phyloP scores from a whole-genome alignment of 2,797 vertebrate species.

The Decapterus maruadsi region DNA sequence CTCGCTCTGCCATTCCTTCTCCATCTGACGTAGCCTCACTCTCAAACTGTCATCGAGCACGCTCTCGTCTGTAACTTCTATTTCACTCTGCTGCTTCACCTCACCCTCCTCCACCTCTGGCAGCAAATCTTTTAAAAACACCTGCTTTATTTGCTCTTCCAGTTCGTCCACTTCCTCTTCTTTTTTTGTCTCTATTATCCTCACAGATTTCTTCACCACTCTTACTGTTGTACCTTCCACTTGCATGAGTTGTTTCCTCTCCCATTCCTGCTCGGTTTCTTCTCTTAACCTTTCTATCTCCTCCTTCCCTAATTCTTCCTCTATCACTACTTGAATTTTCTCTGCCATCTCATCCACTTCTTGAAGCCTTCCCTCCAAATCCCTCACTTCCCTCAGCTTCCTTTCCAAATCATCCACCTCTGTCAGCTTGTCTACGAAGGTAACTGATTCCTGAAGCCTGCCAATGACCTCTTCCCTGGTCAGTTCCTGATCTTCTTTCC shows the following conservation, averaged over 20 bases:
- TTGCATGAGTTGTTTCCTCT: conserved; percentile 26
- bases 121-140: conserved; percentile 78
- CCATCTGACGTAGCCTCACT: conserved; percentile 51
- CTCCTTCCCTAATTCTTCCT: conserved; percentile 66
- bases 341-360: conserved; percentile 74
- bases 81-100: conserved; percentile 23
- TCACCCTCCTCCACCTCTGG: conserved; percentile 60
- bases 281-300: conserved; percentile 66
- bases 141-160: conserved; percentile 76
- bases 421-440: conserved; percentile 55
- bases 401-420: conserved; percentile 66
- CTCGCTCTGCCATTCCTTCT: conserved; percentile 58
- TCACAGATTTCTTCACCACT: conserved; percentile 43
- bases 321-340: conserved; percentile 70
- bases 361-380: conserved; percentile 76
- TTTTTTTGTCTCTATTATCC: conserved; percentile 13
- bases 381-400: conserved; percentile 74
- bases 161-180: conserved; percentile 69
- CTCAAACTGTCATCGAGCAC: conserved; percentile 41
- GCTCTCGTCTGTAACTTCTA: conserved; percentile 13
- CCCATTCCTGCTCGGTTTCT: conserved; percentile 8
- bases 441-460: conserved; percentile 50
- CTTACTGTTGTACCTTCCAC: conserved; percentile 10
- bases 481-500: conserved; percentile 49
- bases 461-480: conserved; percentile 47